A percentile compares a stretch with the other conserved stretches of the same genome.
Conservation (phyloP, 2,113 vertebrate genomes). For the Eulemur rufifrons region DNA sequence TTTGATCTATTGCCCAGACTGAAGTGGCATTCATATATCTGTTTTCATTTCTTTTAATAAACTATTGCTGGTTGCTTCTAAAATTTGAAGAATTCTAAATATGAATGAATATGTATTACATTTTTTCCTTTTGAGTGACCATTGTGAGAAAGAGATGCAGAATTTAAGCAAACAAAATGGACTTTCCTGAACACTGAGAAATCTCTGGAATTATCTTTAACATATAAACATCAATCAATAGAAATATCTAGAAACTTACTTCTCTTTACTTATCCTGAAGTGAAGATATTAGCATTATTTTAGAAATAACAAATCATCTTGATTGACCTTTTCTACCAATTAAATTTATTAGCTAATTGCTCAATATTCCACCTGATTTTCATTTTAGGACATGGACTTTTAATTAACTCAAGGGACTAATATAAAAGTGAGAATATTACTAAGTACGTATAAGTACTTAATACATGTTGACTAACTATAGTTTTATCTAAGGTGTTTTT, state of each 20-base stretch:
- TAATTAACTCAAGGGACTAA: not conserved
- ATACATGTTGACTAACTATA: not conserved
- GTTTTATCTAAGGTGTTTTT: not conserved
- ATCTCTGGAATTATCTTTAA: conserved; percentile 2
- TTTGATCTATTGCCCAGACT: conserved; percentile 71
- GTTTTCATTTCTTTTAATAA: conserved; percentile 73
- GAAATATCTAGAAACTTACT: not conserved
- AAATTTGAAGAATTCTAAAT: conserved; percentile 75
- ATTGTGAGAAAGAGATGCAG: conserved; percentile 17
- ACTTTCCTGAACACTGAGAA: conserved; percentile 39
- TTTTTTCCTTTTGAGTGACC: conserved; percentile 55
- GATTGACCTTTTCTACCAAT: not conserved
- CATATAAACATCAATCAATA: not conserved
- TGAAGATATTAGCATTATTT: not conserved
- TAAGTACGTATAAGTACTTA: not conserved
- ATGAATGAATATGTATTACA: conserved; percentile 64
- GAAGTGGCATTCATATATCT: conserved; percentile 52
- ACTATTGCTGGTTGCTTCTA: conserved; percentile 69
- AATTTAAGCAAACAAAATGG: conserved; percentile 60
- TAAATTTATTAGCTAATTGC: not conserved
- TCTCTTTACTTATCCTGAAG: not conserved
- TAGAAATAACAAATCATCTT: not conserved
- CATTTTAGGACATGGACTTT: not conserved
- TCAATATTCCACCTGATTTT: not conserved
- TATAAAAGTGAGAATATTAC: not conserved